These are phyloP conservation scores for Plodia interpunctella DNA, from an alignment of 1,140 invertebrate genomes.

Conservation along the genomic window DNA sequence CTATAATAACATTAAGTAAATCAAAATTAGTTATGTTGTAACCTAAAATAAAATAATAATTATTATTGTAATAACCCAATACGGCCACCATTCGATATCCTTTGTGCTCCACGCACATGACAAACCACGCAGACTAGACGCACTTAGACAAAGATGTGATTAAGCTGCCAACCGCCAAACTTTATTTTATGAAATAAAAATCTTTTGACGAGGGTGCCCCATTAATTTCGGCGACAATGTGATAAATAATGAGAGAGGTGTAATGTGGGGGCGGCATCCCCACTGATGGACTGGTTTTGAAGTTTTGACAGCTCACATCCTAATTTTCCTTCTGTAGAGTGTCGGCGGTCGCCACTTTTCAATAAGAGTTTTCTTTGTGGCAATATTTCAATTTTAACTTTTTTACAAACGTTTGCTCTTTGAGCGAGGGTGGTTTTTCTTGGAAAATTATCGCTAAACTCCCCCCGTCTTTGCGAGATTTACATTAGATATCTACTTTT, in stretches of 20 bases:
- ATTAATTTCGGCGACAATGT: conserved; percentile 75
- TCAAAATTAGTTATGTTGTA: too few relatives aligned
- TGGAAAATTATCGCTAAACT: background rate
- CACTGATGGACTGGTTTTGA: conserved; percentile 54
- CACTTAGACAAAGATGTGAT: conserved; percentile 66
- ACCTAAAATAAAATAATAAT: too few relatives aligned
- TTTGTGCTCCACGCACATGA: background rate
- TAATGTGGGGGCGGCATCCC: conserved; percentile 68
- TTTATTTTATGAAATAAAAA: conserved; percentile 74
- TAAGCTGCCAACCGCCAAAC: conserved; percentile 67
- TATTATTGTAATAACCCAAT: background rate
- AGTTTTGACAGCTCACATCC: conserved; percentile 69
- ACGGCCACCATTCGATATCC: conserved; percentile 10
- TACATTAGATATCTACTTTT: background rate
- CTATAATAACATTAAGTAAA: too few relatives aligned
- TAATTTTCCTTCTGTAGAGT: conserved; percentile 66
- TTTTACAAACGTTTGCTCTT: conserved; percentile 19
- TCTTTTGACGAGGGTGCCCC: conserved; percentile 72
- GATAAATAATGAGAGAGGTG: conserved; percentile 75
- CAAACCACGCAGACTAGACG: background rate
- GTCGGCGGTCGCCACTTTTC: conserved; percentile 47
- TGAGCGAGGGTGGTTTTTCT: conserved; percentile 1
- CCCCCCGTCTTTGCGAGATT: background rate
- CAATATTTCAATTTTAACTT: conserved; percentile 50
- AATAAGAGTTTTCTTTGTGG: conserved; percentile 52